A percentile compares a stretch with the other conserved stretches of the same genome.
These are phyloP conservation scores for Enoplosus armatus DNA, from an alignment of 2,797 vertebrate species.

Conservation along the genomic window DNA sequence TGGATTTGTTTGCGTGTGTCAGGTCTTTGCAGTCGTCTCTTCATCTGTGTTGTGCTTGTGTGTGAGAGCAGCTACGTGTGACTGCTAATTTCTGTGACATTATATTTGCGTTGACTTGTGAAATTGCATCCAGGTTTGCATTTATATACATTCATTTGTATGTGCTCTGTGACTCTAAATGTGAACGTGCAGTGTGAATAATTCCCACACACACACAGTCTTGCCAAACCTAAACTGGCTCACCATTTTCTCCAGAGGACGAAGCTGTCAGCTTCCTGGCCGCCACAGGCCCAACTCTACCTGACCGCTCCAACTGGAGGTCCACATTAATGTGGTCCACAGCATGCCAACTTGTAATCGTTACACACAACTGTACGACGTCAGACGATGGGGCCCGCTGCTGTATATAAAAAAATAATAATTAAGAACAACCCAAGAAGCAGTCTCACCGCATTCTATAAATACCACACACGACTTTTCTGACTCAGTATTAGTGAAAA, in stretches of 20 bases:
- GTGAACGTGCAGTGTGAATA: conserved; percentile 46
- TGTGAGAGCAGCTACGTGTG: not conserved
- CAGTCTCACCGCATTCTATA: conserved; percentile 68
- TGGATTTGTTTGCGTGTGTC: not conserved
- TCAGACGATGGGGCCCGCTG: conserved; percentile 53
- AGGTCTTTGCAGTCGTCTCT: conserved; percentile 1
- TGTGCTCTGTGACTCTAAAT: conserved; percentile 27
- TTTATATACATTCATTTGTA: conserved; percentile 16
- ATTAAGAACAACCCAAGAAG: conserved; percentile 63
- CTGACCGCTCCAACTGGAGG: conserved; percentile 79
- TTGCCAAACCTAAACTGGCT: conserved; percentile 76
- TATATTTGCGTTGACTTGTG: not conserved
- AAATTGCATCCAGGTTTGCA: conserved; percentile 24
- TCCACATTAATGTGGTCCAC: conserved; percentile 79
- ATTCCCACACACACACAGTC: conserved; percentile 25
- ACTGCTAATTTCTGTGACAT: not conserved
- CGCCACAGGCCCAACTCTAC: conserved; percentile 66
- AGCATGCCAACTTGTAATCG: conserved; percentile 76
- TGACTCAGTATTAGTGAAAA: conserved; percentile 43
- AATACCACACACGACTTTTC: conserved; percentile 74
- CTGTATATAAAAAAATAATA: conserved; percentile 64
- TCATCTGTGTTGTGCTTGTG: not conserved
- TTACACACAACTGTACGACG: conserved; percentile 63
- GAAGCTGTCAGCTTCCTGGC: conserved; percentile 77
- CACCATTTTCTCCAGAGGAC: conserved; percentile 76